Conservation (phyloP, 2,113 vertebrate genomes). For the Lycaon pictus region DNA sequence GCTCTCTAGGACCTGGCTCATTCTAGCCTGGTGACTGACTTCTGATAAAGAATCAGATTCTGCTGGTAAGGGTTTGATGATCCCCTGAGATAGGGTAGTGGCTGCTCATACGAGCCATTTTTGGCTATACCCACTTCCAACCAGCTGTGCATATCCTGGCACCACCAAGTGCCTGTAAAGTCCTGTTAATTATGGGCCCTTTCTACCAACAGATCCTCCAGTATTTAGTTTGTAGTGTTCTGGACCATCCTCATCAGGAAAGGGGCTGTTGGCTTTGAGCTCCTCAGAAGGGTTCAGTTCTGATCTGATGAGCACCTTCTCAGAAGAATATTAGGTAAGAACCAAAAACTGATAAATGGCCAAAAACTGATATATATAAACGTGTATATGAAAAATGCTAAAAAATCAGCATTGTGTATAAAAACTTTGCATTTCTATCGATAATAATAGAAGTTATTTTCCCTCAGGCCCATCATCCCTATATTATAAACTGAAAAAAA, state of each 20-base stretch:
- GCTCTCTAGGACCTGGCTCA: not conserved
- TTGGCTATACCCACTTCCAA: not conserved
- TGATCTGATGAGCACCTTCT: not conserved
- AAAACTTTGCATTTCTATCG: conserved; percentile 37
- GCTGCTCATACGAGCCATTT: not conserved
- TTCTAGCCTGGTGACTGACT: not conserved
- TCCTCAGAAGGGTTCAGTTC: not conserved
- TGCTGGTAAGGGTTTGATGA: not conserved
- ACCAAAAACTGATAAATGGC: not conserved
- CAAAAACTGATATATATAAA: not conserved
- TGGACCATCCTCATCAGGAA: not conserved
- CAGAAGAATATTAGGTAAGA: not conserved
- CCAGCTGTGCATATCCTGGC: not conserved
- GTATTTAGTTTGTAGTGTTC: not conserved
- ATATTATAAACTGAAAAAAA: conserved; percentile 2
- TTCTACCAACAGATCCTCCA: not conserved
- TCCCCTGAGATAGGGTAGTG: not conserved
- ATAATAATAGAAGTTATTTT: conserved; percentile 53
- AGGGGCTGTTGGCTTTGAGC: not conserved
- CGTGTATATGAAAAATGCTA: not conserved
- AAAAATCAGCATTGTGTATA: not conserved
- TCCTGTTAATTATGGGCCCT: not conserved
- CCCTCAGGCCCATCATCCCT: not conserved
- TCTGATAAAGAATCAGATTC: not conserved
- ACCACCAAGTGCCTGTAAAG: not conserved